Percentiles rank a stretch among this genome's conserved stretches.
These are phyloP conservation scores for Papilio xuthus DNA, from an alignment of 1,140 invertebrate genomes.

Conservation along the genomic window DNA sequence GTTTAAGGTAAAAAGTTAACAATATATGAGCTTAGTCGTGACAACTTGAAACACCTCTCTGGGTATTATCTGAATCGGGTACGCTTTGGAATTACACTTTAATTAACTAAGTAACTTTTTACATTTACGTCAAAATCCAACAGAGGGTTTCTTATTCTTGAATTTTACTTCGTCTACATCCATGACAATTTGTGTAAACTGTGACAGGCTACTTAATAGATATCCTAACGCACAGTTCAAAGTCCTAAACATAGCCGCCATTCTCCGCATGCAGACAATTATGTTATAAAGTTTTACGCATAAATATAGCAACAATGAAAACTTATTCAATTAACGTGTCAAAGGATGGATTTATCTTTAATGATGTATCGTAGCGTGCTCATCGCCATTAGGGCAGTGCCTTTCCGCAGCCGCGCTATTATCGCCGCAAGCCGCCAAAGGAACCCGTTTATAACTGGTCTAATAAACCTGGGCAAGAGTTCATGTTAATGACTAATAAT, in stretches of 20 bases:
- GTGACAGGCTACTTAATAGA: neutral
- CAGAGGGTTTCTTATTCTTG: too few species aligned
- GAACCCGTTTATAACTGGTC: neutral
- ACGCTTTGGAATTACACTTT: neutral
- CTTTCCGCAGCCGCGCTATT: slow-evolving; percentile 5
- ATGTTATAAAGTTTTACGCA: neutral
- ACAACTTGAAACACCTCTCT: slow-evolving; percentile 12
- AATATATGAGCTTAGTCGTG: slow-evolving; percentile 9
- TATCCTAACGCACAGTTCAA: neutral
- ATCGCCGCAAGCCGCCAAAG: neutral
- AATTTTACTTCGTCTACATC: too few species aligned
- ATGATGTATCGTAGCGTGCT: neutral
- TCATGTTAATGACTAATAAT: slow-evolving; percentile 2
- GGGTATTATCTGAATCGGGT: neutral
- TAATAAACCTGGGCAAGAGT: neutral
- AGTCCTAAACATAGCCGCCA: neutral
- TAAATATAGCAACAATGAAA: neutral
- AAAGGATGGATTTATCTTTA: slow-evolving; percentile 4
- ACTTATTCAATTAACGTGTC: slow-evolving; percentile 24
- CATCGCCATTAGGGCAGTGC: neutral
- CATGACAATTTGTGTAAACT: too few species aligned
- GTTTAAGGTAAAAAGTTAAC: slow-evolving; percentile 24
- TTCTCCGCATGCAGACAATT: too few species aligned
- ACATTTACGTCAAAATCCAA: neutral
- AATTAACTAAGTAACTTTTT: neutral